These are phyloP conservation scores for Xylocampa areola DNA, from an alignment of 2,888 invertebrate genomes.

Conservation along the genomic window DNA sequence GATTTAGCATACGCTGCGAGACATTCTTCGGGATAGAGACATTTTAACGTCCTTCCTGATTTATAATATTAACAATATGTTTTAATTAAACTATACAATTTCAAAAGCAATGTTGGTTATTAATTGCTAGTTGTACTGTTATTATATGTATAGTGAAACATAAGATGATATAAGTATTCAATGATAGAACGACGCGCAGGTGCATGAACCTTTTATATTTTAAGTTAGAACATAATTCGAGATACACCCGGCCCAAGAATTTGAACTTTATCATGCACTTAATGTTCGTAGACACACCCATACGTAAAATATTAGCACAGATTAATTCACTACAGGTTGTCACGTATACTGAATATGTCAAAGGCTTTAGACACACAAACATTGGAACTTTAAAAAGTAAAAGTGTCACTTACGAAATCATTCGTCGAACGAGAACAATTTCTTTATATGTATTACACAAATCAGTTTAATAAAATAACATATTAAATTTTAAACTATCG, in stretches of 20 bases:
- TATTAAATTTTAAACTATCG: too few species aligned
- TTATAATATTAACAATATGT: too few species aligned
- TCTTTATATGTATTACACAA: conserved; percentile 50
- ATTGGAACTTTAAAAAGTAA: conserved; percentile 68
- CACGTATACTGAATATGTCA: conserved; percentile 32
- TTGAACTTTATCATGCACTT: conserved; percentile 30
- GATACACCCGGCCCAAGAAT: neutral
- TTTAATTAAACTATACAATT: too few species aligned
- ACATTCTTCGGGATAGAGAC: neutral
- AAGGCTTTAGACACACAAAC: conserved; percentile 15
- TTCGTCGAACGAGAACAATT: conserved; percentile 59
- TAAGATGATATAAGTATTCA: too few species aligned
- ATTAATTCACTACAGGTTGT: conserved; percentile 14
- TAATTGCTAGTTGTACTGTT: too few species aligned
- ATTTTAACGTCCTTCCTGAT: neutral
- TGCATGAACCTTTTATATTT: too few species aligned
- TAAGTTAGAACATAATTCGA: neutral
- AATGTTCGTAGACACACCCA: conserved; percentile 9
- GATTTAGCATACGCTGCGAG: conserved; percentile 21
- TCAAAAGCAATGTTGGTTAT: too few species aligned
- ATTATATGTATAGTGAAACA: too few species aligned
- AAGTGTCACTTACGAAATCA: conserved; percentile 75
- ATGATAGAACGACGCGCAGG: too few species aligned
- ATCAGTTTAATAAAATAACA: conserved; percentile 55
- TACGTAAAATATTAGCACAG: conserved; percentile 8